These are phyloP conservation scores for Dendrocincla fuliginosa DNA, from an alignment of 2,797 vertebrate genomes.

Conservation along the genomic window DNA sequence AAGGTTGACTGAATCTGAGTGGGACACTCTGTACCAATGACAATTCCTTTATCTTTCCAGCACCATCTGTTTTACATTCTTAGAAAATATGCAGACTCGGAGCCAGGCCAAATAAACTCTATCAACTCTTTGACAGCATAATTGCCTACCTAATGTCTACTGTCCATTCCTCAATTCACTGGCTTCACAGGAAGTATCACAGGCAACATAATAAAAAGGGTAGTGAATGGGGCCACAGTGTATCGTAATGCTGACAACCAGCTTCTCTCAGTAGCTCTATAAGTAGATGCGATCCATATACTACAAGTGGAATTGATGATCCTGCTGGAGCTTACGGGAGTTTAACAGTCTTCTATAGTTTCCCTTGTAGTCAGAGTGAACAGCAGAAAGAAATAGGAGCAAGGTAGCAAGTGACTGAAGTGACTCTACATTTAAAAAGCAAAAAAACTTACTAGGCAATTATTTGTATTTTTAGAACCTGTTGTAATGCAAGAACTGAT, in stretches of 20 bases:
- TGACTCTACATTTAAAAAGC: background rate
- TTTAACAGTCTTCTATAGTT: background rate
- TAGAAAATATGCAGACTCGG: background rate
- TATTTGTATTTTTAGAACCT: background rate
- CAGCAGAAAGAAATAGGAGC: background rate
- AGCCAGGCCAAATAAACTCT: background rate
- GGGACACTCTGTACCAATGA: background rate
- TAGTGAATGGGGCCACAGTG: background rate
- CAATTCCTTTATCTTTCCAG: background rate
- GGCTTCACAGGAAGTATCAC: background rate
- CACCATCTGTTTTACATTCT: background rate
- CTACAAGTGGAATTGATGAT: background rate
- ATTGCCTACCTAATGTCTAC: background rate
- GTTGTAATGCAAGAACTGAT: background rate
- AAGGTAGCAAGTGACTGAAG: background rate
- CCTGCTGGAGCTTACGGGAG: background rate
- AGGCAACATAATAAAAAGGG: background rate
- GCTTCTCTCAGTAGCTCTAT: background rate
- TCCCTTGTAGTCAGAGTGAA: background rate
- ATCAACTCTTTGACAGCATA: background rate
- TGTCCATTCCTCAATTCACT: background rate
- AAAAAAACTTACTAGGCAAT: background rate
- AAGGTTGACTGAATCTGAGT: background rate
- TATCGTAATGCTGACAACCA: background rate
- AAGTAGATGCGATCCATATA: background rate